phyloP scores from a whole-genome alignment of 2,113 vertebrate species.

The Leptocoma aspasia region DNA sequence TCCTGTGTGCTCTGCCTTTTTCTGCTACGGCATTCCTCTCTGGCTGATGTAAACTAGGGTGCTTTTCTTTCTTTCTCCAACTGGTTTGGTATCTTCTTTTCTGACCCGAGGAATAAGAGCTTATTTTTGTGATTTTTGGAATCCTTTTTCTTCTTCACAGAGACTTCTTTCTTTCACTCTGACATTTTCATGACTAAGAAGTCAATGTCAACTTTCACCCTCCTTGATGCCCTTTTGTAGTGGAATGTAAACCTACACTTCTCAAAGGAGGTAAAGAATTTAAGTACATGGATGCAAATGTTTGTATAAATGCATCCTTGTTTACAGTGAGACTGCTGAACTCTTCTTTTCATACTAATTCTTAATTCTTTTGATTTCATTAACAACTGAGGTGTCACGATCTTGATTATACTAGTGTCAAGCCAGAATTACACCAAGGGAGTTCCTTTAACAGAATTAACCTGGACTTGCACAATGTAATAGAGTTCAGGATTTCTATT shows the following conservation, averaged over 20 bases:
- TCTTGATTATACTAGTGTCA: neutral
- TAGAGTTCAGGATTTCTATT: neutral
- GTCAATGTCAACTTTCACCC: neutral
- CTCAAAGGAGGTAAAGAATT: neutral
- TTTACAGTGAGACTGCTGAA: neutral
- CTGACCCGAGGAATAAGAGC: neutral
- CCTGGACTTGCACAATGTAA: neutral
- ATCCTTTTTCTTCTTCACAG: neutral
- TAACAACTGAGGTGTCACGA: neutral
- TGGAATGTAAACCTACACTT: neutral
- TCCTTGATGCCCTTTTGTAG: neutral
- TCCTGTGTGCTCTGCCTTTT: neutral
- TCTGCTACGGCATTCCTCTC: neutral
- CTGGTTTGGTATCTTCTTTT: neutral
- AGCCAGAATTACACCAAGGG: neutral
- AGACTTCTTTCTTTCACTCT: neutral
- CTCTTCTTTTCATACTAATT: neutral
- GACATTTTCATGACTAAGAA: neutral
- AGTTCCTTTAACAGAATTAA: neutral
- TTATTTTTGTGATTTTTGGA: neutral
- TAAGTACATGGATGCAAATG: neutral
- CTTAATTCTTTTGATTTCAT: neutral
- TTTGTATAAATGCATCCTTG: neutral
- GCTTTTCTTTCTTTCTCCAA: neutral
- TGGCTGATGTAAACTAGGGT: neutral